Evolutionary conservation across 1,140 invertebrate genomes (phyloP), one percentile per base, ranked within the genome.

Genomic region (Brachionus plicatilis): DNA sequence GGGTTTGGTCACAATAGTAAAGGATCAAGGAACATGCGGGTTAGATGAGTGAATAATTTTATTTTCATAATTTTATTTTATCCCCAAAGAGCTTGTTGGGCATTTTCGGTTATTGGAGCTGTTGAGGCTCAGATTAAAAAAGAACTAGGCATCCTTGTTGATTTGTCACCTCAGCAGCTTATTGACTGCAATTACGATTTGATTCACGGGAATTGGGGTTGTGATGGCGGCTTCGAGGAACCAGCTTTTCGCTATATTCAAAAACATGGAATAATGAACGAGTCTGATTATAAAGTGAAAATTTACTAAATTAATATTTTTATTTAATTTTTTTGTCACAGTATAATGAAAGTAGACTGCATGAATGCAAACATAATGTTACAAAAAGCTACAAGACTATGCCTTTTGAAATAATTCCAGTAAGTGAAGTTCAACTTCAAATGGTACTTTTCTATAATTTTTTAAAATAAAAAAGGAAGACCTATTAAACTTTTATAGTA

Each of bases 191-290:
- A 86, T 3, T 14, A 29, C 24, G 80, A 76, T 37, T 84, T 83
- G 29, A 85, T 45, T 29, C 88, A 88, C 86, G 24, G 96, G 11
- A 99, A 99, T 90, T 92, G 85, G 6, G 89, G 88, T 0, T 89
- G 89, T 84, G 37, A 86, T n/a, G 89, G 89, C 14, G 88, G 88
- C 65, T 80, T 88, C 4, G 88, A 89, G 88, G 88, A 89, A 68
- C 70, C 87, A 9, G 87, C 86, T 17, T 89, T 89, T 78, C 86
- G 68, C 4, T 89, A 89, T 86, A 88, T 89, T 84, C n/a, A 85
- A 24, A 24, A 84, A 29, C 17, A 50, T 41, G 29, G 56, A 56
- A 53, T 82, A 43, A 65, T 85, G 47, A 66, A 82, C 9, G 14
- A 47, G 20, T 50, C 45, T n/a, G 72, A 76, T 50, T 76, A 76